Base-by-base conservation (phyloP, 2,113 vertebrate genomes). In the Anser brachyrhynchus region DNA sequence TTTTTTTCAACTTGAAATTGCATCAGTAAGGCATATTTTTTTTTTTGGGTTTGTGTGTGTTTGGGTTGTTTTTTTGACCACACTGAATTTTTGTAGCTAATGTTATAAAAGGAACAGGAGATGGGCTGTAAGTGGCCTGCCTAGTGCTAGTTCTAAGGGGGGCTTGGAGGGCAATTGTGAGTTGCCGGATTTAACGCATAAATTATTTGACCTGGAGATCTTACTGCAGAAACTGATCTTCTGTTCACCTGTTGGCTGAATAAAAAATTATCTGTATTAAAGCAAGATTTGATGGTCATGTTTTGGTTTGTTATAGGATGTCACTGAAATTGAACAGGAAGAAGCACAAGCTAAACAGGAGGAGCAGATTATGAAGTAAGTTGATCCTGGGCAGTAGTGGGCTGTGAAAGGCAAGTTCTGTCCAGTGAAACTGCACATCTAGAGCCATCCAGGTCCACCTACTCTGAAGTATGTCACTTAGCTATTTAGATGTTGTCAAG, bases 271-370 rank as follows among this genome's bases (percentile, higher is more conserved):
- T 44, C 44, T 67, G 3, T 23, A 8, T 62, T n/a, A 57, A 78
- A 92, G 43, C 20, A 33, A 52, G 66, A 39, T 57, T 54, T 96
- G 55, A 82, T 33, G 49, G 10, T 21, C 84, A 4, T 62, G 3
- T 75, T 14, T 7, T 83, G 57, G 2, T 75, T 35, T 93, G 65
- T 79, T 8, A 37, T n/a, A 99, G 99, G 99, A 99, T 58, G 99
- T 99, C 92, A 99, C 99, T 1, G 98, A 99, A 85, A 97, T 86
- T 16, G 99, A 99, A 92, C 97, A 98, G 76, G 98, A 98, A 4
- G 99, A 99, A 92, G 98, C 98, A 11, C 99, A 99, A 94, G 98
- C 98, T 49, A 99, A 98, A 91, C 97, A 98, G 71, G 99, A 99
- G 83, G 99, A 99, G 35, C 98, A 99, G 95, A 98, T 99, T 35